Evolutionary conservation across 2,113 vertebrate genomes (phyloP).

Genomic region (Tringa solitaria): DNA sequence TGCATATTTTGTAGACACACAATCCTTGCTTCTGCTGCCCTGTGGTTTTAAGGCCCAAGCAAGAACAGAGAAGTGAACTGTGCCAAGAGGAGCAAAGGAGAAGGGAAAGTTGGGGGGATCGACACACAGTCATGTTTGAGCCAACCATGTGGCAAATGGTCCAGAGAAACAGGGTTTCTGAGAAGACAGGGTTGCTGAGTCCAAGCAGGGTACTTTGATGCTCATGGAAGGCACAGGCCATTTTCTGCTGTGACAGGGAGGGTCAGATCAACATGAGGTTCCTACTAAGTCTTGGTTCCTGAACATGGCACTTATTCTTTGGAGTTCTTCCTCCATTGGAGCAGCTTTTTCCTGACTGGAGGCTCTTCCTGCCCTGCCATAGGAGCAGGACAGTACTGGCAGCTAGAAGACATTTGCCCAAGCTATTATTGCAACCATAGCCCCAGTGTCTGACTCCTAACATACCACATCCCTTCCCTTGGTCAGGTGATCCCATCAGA

Average conservation of each 20-base stretch:
- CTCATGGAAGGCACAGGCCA: not conserved
- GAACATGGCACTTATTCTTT: not conserved
- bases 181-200: not conserved
- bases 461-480: not conserved
- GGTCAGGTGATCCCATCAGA: not conserved
- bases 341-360: not conserved
- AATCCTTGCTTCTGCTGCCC: not conserved
- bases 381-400: not conserved
- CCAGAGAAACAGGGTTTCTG: not conserved
- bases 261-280: not conserved
- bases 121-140: not conserved
- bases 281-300: not conserved
- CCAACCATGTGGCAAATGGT: not conserved
- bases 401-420: not conserved
- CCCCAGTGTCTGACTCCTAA: not conserved
- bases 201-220: not conserved
- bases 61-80: not conserved
- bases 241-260: not conserved
- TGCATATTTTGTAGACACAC: not conserved
- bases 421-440: not conserved
- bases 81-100: not conserved
- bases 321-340: not conserved
- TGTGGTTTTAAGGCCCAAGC: not conserved
- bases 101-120: fast-evolving
- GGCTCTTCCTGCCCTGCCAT: not conserved